Evolutionary conservation across 2,113 vertebrate genomes (phyloP), one percentile per base, ranked within the genome.

Genomic region (Talpa occidentalis): DNA sequence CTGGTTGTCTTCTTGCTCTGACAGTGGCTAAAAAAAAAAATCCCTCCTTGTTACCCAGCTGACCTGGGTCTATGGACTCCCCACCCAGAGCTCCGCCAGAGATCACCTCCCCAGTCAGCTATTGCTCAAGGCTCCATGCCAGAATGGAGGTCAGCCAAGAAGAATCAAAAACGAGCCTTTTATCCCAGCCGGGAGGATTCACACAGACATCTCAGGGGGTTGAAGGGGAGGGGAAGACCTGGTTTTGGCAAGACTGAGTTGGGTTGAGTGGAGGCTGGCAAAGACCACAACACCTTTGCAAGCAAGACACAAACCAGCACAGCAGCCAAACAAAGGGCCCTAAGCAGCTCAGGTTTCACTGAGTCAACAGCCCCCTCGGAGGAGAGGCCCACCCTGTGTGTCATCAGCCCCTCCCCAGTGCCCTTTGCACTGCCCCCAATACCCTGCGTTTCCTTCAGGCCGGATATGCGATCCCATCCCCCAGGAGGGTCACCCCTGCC

Each of bases 401-500:
- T 85, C 96, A 96, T 37, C 67, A 5, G 92, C 88, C 90, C 84
- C 74, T 79, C 93, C 94, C 88, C 83, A 35, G 70, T 72, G 89
- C 93, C 96, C 96, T 97, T 11, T 49, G 79, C 93, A 66, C 94
- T 84, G 83, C 85, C 91, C 95, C 86, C 67, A 80, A 79, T 47
- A 59, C 94, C 96, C 82, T 22, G 85, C 85, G 69, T 52, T 96
- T 80, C 93, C 95, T 92, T 78, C 59, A 12, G 19, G 85, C 91
- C 95, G 96, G 96, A 97, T 97, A 28, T 64, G 72, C 72, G 59
- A 47, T 80, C 96, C 95, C 96, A 94, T 90, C 94, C 95, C 96
- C 95, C 97, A 93, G 30, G 60, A 95, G 94, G 95, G 95, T 96
- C 96, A 95, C 96, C 96, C 88, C 84, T 37, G 96, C 95, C 85